A percentile compares a stretch with the other conserved stretches of the same genome.
Conservation (phyloP, 2,113 vertebrate genomes). For the Oncorhynchus kisutch region DNA sequence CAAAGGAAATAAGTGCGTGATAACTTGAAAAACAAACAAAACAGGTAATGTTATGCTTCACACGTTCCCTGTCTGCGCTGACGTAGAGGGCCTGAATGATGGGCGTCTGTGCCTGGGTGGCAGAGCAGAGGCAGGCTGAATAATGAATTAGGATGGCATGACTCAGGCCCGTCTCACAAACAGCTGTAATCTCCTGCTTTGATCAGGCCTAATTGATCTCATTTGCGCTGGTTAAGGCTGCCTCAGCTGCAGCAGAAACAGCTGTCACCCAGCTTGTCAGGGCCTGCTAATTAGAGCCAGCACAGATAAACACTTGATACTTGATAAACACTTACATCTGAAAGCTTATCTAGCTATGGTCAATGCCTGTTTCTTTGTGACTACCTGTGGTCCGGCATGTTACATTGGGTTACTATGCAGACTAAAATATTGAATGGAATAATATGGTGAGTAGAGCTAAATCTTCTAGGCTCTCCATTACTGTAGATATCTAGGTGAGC, state of each 20-base stretch:
- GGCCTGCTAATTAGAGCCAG: conserved; percentile 52
- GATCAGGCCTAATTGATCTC: conserved; percentile 55
- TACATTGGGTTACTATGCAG: no score
- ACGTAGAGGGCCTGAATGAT: not conserved
- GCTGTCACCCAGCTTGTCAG: conserved; percentile 34
- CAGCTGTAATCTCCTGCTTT: conserved; percentile 42
- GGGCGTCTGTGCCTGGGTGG: not conserved
- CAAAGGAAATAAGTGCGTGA: not conserved
- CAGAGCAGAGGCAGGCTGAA: conserved; percentile 13
- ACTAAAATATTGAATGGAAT: no score
- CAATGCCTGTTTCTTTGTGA: not conserved
- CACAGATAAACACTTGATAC: not conserved
- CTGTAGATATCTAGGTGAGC: no score
- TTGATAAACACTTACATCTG: not conserved
- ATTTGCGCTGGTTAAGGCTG: conserved; percentile 41
- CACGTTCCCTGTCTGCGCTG: not conserved
- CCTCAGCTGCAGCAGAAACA: conserved; percentile 21
- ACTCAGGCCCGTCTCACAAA: conserved; percentile 14
- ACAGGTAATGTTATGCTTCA: not conserved
- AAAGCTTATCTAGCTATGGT: not conserved
- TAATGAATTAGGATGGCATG: conserved; percentile 27
- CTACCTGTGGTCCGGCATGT: not conserved
- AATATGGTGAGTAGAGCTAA: no score
- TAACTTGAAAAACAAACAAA: not conserved
- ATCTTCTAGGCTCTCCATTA: no score